Conservation (phyloP, 1,140 invertebrate genomes). For the Theocolax elegans region DNA sequence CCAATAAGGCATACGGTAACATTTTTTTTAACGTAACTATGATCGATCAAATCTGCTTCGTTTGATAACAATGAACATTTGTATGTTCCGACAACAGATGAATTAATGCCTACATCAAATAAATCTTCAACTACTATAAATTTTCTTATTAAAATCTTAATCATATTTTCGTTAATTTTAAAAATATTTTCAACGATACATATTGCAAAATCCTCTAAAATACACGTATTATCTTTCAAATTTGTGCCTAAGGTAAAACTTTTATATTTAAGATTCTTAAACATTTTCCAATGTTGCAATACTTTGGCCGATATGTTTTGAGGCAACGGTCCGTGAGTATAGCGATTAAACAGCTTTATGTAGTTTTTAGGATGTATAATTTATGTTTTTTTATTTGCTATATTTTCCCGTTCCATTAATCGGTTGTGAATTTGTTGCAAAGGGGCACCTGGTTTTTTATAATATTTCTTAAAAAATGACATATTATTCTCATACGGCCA, state of each 20-base stretch:
- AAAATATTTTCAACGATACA: constrained; percentile 29
- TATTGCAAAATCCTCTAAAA: no score
- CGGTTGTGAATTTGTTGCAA: constrained; percentile 13
- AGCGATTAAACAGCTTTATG: not conserved
- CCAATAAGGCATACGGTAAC: not conserved
- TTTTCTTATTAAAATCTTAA: not conserved
- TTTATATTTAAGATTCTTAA: not conserved
- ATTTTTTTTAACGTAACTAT: not conserved
- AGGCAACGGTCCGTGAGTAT: not conserved
- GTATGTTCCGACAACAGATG: not conserved
- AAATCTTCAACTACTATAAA: not conserved
- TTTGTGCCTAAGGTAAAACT: not conserved
- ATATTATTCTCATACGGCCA: constrained; percentile 34
- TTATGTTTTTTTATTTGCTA: not conserved
- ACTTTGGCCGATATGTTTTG: not conserved
- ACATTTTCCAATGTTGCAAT: not conserved
- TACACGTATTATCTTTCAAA: not conserved
- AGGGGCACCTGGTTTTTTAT: constrained; percentile 9
- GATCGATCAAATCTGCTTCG: not conserved
- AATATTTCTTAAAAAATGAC: constrained; percentile 20
- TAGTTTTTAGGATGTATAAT: no score
- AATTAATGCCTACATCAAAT: not conserved
- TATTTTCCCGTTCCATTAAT: not conserved
- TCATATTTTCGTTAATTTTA: not conserved
- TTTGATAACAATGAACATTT: constrained; percentile 1